phyloP scores from a whole-genome alignment of 2,797 vertebrate genomes.

The Danio albolineatus region DNA sequence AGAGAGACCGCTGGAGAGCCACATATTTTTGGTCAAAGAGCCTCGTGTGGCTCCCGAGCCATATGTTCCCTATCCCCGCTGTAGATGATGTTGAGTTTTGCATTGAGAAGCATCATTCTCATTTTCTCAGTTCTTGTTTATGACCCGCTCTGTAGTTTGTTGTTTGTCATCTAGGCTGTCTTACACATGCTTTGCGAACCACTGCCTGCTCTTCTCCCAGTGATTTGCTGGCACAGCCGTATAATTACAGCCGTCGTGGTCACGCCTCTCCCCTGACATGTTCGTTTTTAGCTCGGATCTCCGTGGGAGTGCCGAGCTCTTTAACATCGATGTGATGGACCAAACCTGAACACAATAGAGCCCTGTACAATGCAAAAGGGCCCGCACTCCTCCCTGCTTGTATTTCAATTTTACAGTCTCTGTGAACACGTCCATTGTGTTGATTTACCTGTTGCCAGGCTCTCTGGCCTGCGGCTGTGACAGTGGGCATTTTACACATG shows the following conservation, averaged over 20 bases:
- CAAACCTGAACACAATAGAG: slow-evolving; percentile 40
- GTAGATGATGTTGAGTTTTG: neutral
- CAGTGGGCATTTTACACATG: neutral
- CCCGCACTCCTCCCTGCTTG: slow-evolving; percentile 31
- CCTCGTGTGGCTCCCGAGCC: no score
- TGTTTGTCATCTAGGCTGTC: neutral
- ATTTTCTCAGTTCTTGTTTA: neutral
- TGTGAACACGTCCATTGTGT: slow-evolving; percentile 9
- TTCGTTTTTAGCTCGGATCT: slow-evolving; percentile 37
- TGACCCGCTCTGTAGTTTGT: neutral
- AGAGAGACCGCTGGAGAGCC: no score
- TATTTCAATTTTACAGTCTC: slow-evolving; percentile 29
- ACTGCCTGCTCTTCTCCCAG: neutral
- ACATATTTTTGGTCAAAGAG: no score
- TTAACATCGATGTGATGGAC: slow-evolving; percentile 27
- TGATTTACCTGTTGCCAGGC: slow-evolving; percentile 27
- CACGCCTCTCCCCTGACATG: slow-evolving; percentile 46
- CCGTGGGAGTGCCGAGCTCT: slow-evolving; percentile 44
- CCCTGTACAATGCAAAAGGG: slow-evolving; percentile 9
- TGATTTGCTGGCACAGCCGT: slow-evolving; percentile 22
- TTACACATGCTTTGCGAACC: neutral
- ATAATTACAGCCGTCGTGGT: slow-evolving; percentile 41
- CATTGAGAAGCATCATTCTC: neutral
- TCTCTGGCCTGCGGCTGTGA: neutral
- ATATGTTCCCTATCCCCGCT: no score